Base-by-base conservation (phyloP, 2,797 vertebrate genomes). In the Bovichtus diacanthus region DNA sequence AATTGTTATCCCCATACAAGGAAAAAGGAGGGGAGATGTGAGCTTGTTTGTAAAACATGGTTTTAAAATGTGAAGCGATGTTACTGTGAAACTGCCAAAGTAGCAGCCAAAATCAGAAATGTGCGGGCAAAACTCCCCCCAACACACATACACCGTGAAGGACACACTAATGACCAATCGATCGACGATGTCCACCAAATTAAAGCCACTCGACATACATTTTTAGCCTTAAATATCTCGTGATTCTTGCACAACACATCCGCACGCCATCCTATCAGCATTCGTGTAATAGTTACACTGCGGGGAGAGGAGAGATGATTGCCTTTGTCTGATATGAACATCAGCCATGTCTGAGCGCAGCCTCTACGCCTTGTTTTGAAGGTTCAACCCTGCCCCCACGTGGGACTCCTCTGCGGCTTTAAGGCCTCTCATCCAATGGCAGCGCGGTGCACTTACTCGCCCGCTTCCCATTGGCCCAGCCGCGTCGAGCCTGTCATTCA, bases 271-370 rank as follows among this genome's bases (percentile, higher is more conserved):
- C 84, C 86, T 87, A 78, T 90, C 81, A 85, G 90, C 80, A 63
- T 92, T 76, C 64, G 84, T 84, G 86, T 71, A 86, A 84, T 84
- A 75, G 86, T 85, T 61, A 78, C 81, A 77, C 81, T 70, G 90
- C 83, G 81, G 92, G 90, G 83, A 83, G 88, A 78, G 72, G 31
- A 72, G 85, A 87, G 91, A 84, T 90, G 93, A 93, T 92, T 92
- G 94, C 87, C 93, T 94, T 91, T 93, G 92, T 95, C 91, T 94
- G 94, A 94, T 94, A 88, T 90, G 94, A 92, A 94, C 93, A 93
- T 92, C 94, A 88, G 92, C 94, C 92, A 93, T 93, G 91, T 93
- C 92, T 92, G 90, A 85, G 85, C 89, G 61, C 84, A 84, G 90
- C 92, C 90, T 84, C 90, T 78, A 56, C 92, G 88, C 87, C 90